Evolutionary conservation across 2,797 vertebrate species (phyloP).

Genomic region (Notolepis coatsorum): DNA sequence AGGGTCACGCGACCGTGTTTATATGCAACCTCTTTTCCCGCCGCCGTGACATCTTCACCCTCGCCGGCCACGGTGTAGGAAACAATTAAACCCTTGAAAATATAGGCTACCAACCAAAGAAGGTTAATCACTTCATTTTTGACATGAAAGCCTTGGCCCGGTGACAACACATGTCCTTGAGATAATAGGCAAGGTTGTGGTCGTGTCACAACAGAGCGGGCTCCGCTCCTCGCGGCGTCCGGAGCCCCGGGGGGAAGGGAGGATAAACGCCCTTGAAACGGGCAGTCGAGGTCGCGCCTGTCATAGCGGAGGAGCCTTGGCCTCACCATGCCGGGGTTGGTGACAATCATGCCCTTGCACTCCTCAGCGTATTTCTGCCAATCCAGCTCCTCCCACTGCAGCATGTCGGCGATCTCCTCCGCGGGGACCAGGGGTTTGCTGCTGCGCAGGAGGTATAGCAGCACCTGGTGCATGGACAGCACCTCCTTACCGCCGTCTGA

Average conservation of each 20-base stretch:
- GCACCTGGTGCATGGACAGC: constrained; percentile 98
- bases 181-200: constrained; percentile 57
- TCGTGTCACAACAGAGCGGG: constrained; percentile 51
- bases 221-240: constrained; percentile 35
- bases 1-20: constrained; percentile 60
- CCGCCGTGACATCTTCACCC: constrained; percentile 59
- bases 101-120: constrained; percentile 29
- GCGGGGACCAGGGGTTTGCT: constrained; percentile 94
- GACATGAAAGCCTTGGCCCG: constrained; percentile 44
- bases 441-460: constrained; percentile 93
- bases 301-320: constrained; percentile 18
- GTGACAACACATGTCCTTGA: constrained; percentile 58
- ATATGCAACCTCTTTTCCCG: constrained; percentile 59
- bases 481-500: constrained; percentile 98
- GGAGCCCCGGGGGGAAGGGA: neutral
- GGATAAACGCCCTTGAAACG: constrained; percentile 45
- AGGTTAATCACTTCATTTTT: constrained; percentile 48
- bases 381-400: constrained; percentile 97
- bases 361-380: constrained; percentile 99
- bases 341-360: constrained; percentile 99
- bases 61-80: constrained; percentile 44
- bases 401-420: constrained; percentile 98
- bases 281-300: constrained; percentile 36
- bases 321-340: constrained; percentile 95
- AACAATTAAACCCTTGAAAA: constrained; percentile 43